Conservation (phyloP, 2,113 vertebrate genomes). For the Phyllostomus hastatus region DNA sequence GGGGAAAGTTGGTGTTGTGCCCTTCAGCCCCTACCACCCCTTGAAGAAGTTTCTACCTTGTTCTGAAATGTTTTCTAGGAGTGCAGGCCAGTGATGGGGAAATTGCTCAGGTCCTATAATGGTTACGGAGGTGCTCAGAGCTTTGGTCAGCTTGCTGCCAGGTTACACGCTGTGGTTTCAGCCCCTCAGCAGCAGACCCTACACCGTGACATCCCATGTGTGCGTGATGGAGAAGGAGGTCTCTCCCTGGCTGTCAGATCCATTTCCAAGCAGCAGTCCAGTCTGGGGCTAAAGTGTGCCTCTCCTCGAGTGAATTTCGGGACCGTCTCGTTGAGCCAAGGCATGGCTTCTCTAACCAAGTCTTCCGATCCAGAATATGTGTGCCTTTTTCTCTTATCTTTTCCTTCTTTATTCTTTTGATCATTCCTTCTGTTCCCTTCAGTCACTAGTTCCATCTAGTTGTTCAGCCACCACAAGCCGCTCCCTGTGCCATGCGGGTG, state of each 20-base stretch:
- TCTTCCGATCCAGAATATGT: not conserved
- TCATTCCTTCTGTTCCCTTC: not conserved
- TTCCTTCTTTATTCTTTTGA: fast-evolving
- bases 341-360: fast-evolving
- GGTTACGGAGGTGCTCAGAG: not conserved
- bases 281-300: fast-evolving
- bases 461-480: fast-evolving
- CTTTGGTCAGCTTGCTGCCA: fast-evolving
- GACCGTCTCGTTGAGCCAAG: fast-evolving
- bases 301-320: not conserved
- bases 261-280: not conserved
- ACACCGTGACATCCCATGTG: fast-evolving
- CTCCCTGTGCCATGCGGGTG: fast-evolving
- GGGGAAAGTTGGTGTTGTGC: not conserved
- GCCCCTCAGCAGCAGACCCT: not conserved
- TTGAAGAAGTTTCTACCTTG: not conserved
- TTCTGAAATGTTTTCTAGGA: not conserved
- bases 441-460: not conserved
- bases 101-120: not conserved
- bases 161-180: too few relatives aligned
- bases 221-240: not conserved
- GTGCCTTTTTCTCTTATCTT: fast-evolving
- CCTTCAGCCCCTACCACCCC: not conserved
- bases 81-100: not conserved
- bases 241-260: too few relatives aligned